Conservation (phyloP, 1,140 invertebrate genomes). For the Ganaspis sp. region DNA sequence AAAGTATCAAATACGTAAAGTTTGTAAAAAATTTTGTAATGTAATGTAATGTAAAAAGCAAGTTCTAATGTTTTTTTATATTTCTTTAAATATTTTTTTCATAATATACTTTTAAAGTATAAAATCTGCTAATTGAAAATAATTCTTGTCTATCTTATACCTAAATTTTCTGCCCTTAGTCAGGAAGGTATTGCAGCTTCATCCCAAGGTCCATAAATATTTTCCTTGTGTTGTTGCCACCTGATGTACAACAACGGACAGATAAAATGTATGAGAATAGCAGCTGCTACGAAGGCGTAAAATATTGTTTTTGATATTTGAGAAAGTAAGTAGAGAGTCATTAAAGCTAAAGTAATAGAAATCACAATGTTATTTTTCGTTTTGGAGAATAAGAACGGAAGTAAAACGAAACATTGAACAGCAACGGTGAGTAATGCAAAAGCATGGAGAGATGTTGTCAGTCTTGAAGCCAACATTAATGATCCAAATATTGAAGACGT, state of each 20-base stretch:
- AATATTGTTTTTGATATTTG: slow-evolving; percentile 78
- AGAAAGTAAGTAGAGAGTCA: slow-evolving; percentile 77
- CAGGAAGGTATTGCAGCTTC: slow-evolving; percentile 83
- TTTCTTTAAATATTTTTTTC: too few relatives aligned
- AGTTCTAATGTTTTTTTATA: too few relatives aligned
- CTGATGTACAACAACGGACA: slow-evolving; percentile 89
- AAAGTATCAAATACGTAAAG: too few relatives aligned
- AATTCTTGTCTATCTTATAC: not conserved
- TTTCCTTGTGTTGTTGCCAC: slow-evolving; percentile 92
- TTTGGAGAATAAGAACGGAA: slow-evolving; percentile 84
- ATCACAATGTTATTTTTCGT: slow-evolving; percentile 61
- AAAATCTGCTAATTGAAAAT: not conserved
- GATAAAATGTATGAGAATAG: slow-evolving; percentile 82
- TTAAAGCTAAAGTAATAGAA: slow-evolving; percentile 53
- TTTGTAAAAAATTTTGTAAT: too few relatives aligned
- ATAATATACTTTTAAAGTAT: not conserved
- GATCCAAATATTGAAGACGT: slow-evolving; percentile 95
- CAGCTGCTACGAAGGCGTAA: slow-evolving; percentile 79
- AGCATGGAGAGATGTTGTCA: slow-evolving; percentile 89
- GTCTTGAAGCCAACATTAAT: slow-evolving; percentile 94
- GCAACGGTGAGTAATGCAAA: slow-evolving; percentile 92
- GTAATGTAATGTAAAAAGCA: too few relatives aligned
- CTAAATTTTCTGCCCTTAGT: slow-evolving; percentile 20
- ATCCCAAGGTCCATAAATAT: slow-evolving; percentile 97
- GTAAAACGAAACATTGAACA: slow-evolving; percentile 91